phyloP scores from a whole-genome alignment of 64 coral and sea anemone species.

The Montipora cactus region DNA sequence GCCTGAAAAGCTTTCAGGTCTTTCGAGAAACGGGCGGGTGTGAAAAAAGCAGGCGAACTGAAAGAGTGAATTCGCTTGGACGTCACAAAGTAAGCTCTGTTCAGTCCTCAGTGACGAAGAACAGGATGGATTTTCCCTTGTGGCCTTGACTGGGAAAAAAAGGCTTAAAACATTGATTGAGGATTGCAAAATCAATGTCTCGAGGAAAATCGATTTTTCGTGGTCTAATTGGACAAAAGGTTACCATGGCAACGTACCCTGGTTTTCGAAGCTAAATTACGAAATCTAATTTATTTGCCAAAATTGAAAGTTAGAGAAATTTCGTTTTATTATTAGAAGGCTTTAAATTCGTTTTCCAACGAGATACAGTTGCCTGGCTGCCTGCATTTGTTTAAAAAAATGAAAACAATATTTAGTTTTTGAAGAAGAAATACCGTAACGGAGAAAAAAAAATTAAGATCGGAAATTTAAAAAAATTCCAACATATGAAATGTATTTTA shows the following conservation, averaged over 20 bases:
- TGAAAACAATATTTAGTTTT: no score
- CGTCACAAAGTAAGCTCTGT: no score
- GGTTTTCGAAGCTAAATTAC: not conserved
- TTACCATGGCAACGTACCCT: not conserved
- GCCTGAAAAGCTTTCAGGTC: no score
- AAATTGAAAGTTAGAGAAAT: not conserved
- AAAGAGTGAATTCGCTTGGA: no score
- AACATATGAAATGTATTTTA: not conserved
- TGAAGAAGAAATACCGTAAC: no score
- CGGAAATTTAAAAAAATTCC: no score
- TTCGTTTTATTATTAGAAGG: not conserved
- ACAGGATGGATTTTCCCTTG: not conserved
- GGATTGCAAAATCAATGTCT: not conserved
- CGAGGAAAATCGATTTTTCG: not conserved
- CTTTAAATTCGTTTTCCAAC: not conserved
- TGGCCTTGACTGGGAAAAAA: not conserved
- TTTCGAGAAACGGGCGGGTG: no score
- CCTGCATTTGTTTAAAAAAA: not conserved
- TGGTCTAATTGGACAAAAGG: not conserved
- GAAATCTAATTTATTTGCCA: constrained; percentile 9
- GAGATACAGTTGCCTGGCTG: not conserved
- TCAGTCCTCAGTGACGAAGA: not conserved
- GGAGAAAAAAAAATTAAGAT: no score
- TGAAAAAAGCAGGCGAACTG: no score
- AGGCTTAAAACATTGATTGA: not conserved